Evolutionary conservation across 53 echinoderm and acorn worm genomes (phyloP).

Genomic region (Holothuria scabra): DNA sequence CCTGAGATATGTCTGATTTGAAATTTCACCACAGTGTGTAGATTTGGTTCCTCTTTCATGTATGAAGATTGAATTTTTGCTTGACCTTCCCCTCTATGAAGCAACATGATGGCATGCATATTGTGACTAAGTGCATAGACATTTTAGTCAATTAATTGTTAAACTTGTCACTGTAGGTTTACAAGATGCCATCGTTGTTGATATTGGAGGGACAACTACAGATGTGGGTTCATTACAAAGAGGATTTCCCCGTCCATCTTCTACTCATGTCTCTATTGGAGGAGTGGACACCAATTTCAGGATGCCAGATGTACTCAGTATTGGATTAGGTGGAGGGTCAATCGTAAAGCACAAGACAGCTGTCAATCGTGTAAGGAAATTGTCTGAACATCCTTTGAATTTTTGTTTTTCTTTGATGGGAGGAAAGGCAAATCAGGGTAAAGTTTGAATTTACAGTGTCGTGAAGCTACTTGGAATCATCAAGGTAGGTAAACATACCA

Average conservation of each 20-base stretch:
- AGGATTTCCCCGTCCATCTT: slow-evolving; percentile 88
- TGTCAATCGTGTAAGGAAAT: slow-evolving; percentile 8
- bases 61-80: no score
- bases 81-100: no score
- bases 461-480: no score
- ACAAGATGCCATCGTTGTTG: slow-evolving; percentile 80
- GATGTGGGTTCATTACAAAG: slow-evolving; percentile 77
- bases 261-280: slow-evolving; percentile 71
- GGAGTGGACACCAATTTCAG: slow-evolving; percentile 87
- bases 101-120: no score
- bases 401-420: neutral
- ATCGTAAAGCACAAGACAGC: slow-evolving; percentile 53
- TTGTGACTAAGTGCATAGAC: no score
- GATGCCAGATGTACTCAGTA: slow-evolving; percentile 91
- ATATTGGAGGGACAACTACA: slow-evolving; percentile 89
- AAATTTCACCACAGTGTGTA: no score
- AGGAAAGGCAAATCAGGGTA: neutral
- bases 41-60: no score
- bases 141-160: no score
- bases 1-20: no score
- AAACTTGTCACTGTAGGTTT: slow-evolving; percentile 52
- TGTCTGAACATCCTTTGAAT: neutral
- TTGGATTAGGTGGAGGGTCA: slow-evolving; percentile 91
- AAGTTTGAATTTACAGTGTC: no score
- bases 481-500: no score